Evolutionary conservation across 2,113 vertebrate genomes (phyloP), one percentile per base, ranked within the genome.

Genomic region (Oncorhynchus clarkii): DNA sequence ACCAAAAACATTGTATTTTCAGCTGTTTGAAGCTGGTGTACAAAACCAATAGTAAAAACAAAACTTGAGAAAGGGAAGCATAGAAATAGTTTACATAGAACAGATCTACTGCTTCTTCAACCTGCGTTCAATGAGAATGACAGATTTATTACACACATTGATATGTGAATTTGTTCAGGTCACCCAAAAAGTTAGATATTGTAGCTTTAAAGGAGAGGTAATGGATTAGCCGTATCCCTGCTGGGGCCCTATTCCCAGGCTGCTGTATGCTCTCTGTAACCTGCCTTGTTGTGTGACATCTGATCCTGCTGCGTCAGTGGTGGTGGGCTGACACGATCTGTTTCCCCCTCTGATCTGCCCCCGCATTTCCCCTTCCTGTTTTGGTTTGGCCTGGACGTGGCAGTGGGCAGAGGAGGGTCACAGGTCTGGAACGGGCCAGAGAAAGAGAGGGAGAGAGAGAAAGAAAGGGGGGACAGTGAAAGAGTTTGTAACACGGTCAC

Each of bases 281-380:
- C 67, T 62, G n/a, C 18, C 67, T 11, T 20, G 20, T 68, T 68
- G 67, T 68, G 29, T 34, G 26, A 18, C 29, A 39, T 18, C 6
- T 31, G 29, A 68, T 68, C 67, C 67, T 31, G 16, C 16, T 16
- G 29, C 18, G 31, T 31, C 14, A 12, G 26, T 67, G 27, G 5
- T 29, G 65, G 26, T 26, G 27, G 12, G 12, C 24, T 31, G 26
- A 24, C 11, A 14, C 69, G 18, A 60, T 71, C 3, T 14, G 77
- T 85, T 89, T 89, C 88, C 89, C 86, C 75, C 72, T 7, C 78
- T 78, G 86, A 88, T 89, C 31, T 68, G 79, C 79, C 87, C 73
- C 78, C 77, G 86, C 87, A 87, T 86, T 92, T 92, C 89, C 90
- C 88, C 78, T 92, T 92, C 89, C 89, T 90, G 87, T 89, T 87